Conservation (phyloP, 2,797 vertebrate species). For the Eulemur coronatus region DNA sequence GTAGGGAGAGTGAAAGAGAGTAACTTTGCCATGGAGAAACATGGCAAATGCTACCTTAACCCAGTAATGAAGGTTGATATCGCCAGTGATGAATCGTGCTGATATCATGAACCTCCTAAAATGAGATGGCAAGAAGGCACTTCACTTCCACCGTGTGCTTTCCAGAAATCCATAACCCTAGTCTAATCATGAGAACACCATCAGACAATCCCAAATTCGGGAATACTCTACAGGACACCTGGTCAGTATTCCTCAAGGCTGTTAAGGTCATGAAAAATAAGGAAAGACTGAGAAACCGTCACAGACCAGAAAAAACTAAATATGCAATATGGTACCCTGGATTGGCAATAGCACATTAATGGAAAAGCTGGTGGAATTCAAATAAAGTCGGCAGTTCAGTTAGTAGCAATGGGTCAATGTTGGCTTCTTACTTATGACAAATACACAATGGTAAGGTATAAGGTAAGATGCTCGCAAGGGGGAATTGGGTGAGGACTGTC, state of each 20-base stretch:
- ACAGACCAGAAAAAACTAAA: neutral
- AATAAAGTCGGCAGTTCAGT: neutral
- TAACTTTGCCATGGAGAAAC: no score
- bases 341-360: no score
- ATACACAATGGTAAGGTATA: rapidly evolving
- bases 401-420: rapidly evolving
- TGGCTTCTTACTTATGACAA: neutral
- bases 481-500: neutral
- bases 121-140: neutral
- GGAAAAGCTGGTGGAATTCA: neutral
- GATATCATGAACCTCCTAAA: neutral
- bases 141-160: neutral
- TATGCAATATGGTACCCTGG: neutral
- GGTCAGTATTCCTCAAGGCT: neutral
- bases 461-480: rapidly evolving
- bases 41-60: neutral
- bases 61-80: neutral
- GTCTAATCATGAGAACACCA: neutral
- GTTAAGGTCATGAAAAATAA: neutral
- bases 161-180: neutral
- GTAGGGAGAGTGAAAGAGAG: neutral
- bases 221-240: neutral
- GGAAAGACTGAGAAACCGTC: neutral
- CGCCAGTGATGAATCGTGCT: rapidly evolving
- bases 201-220: neutral